phyloP scores from a whole-genome alignment of 2,797 vertebrate genomes.

The Platyrinchus mystaceus region DNA sequence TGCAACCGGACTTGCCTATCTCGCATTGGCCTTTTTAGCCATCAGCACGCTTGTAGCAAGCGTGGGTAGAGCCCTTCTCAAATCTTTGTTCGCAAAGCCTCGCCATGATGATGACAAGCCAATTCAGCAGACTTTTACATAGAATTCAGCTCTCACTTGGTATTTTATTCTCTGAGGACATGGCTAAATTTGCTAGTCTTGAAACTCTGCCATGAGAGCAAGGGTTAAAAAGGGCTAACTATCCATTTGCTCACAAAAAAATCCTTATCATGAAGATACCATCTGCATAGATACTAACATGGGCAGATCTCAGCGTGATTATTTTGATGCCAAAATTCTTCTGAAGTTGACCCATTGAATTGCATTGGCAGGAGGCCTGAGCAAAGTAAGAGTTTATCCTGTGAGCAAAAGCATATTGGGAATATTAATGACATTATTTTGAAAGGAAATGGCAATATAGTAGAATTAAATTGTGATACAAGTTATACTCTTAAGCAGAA shows the following conservation, averaged over 20 bases:
- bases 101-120: no score
- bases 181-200: not conserved
- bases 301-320: not conserved
- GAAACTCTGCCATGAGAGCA: not conserved
- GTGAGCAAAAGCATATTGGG: not conserved
- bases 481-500: not conserved
- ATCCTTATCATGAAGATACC: not conserved
- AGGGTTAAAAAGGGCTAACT: not conserved
- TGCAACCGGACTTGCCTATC: no score
- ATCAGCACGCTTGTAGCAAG: no score
- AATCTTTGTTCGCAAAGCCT: no score
- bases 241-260: not conserved
- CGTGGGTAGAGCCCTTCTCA: no score
- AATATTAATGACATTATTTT: not conserved
- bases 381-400: not conserved
- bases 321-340: constrained; percentile 6
- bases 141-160: not conserved
- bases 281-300: not conserved
- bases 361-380: not conserved
- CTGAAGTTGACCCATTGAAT: not conserved
- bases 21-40: no score
- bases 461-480: not conserved
- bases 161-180: not conserved
- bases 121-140: not conserved
- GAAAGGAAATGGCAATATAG: not conserved